A percentile compares a stretch with the other conserved stretches of the same genome.
phyloP scores from a whole-genome alignment of 2,888 invertebrate species.

The Drosophila flavopinicola region DNA sequence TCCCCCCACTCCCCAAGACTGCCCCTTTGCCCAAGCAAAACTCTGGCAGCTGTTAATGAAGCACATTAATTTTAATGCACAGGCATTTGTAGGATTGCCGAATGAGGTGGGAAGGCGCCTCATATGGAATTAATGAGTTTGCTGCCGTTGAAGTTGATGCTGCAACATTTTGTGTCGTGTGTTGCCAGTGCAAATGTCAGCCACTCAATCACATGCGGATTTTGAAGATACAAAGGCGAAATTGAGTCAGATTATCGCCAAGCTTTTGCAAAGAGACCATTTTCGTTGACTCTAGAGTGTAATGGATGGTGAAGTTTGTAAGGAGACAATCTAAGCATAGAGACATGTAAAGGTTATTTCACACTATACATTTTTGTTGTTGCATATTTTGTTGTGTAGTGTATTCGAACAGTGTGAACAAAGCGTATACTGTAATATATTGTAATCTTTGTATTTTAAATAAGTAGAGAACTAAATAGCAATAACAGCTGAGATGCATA shows the following conservation, averaged over 20 bases:
- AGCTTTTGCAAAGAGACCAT: constrained; percentile 5
- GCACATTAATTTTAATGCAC: constrained; percentile 69
- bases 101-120: constrained; percentile 13
- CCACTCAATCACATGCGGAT: constrained; percentile 58
- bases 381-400: no score
- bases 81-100: constrained; percentile 32
- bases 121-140: constrained; percentile 62
- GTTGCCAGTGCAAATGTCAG: constrained; percentile 57
- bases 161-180: constrained; percentile 43
- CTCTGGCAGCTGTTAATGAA: constrained; percentile 56
- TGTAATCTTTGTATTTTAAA: no score
- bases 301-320: constrained; percentile 5
- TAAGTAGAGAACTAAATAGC: no score
- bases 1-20: no score
- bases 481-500: no score
- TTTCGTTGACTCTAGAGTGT: not conserved
- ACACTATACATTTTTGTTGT: no score
- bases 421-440: no score
- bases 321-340: not conserved
- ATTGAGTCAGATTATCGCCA: constrained; percentile 20
- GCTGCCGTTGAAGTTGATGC: constrained; percentile 37
- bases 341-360: no score
- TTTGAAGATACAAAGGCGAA: constrained; percentile 17
- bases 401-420: no score
- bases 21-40: not conserved